Percentiles rank a stretch among this genome's conserved stretches.
These are phyloP conservation scores for Pogonocichla stellata DNA, from an alignment of 2,113 vertebrate genomes.

Conservation along the genomic window DNA sequence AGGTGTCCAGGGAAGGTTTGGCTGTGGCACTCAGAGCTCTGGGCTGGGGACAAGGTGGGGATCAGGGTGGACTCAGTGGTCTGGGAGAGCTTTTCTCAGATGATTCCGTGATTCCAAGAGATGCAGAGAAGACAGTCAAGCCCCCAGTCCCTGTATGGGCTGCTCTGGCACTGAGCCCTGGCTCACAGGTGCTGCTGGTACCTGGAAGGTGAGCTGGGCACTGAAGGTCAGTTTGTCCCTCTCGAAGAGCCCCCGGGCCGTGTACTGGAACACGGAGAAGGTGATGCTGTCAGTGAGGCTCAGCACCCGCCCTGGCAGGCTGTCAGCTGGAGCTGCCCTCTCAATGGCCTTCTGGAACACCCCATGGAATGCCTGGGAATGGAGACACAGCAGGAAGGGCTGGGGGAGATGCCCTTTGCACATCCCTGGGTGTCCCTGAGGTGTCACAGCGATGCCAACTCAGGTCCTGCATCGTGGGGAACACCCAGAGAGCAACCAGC, in stretches of 20 bases:
- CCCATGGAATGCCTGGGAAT: constrained; percentile 84
- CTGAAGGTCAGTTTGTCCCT: constrained; percentile 91
- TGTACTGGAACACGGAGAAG: constrained; percentile 89
- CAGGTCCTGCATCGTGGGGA: not conserved
- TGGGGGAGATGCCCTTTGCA: not conserved
- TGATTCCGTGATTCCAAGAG: not conserved
- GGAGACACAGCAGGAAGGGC: accelerated
- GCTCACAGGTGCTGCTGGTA: constrained; percentile 21
- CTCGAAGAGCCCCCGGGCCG: constrained; percentile 90
- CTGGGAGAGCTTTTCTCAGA: not conserved
- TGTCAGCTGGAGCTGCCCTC: constrained; percentile 78
- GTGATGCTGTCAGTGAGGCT: constrained; percentile 93
- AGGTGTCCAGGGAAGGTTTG: accelerated
- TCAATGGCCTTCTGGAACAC: constrained; percentile 91
- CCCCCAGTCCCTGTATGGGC: not conserved
- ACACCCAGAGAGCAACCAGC: not conserved
- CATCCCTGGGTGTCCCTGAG: not conserved
- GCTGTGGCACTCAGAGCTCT: not conserved
- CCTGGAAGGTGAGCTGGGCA: constrained; percentile 93
- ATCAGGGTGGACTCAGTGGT: accelerated
- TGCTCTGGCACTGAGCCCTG: not conserved
- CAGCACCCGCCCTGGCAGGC: constrained; percentile 76
- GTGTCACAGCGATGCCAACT: not conserved
- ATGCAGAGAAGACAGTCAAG: not conserved
- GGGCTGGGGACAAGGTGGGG: not conserved